These are phyloP conservation scores for Rissa tridactyla DNA, from an alignment of 2,113 vertebrate species.

Conservation along the genomic window DNA sequence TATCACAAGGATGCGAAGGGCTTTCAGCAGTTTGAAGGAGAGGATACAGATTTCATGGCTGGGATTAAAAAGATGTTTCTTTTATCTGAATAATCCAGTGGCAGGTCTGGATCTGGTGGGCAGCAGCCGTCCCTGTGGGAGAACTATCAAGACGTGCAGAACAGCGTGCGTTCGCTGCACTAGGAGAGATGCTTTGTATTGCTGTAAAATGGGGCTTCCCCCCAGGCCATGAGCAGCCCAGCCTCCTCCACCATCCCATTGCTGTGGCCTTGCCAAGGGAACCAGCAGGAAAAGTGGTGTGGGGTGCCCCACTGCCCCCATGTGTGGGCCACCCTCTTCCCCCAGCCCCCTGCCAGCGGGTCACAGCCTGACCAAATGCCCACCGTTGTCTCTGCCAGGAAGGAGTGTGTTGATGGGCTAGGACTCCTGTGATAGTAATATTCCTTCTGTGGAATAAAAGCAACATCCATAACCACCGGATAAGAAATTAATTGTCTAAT, in stretches of 20 bases:
- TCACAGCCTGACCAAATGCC: neutral
- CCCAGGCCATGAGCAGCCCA: neutral
- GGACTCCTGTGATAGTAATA: neutral
- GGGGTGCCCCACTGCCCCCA: neutral
- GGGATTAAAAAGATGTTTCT: neutral
- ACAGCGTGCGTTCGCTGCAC: neutral
- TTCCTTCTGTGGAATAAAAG: neutral
- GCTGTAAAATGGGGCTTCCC: neutral
- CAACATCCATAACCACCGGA: neutral
- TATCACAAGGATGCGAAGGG: neutral
- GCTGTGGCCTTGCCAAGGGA: neutral
- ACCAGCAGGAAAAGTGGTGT: fast-evolving
- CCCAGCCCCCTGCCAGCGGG: neutral
- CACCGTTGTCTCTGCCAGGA: neutral
- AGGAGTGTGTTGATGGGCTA: neutral
- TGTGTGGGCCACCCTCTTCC: neutral
- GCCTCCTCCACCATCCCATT: neutral
- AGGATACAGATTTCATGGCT: neutral
- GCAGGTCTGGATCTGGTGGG: neutral
- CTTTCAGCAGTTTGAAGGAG: neutral
- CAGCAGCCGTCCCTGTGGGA: neutral
- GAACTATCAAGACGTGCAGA: neutral
- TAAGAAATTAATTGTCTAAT: neutral
- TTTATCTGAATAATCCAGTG: neutral
- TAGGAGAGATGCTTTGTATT: neutral